Base-by-base conservation (phyloP, 2,888 invertebrate genomes). In the Melinaea menophilus region DNA sequence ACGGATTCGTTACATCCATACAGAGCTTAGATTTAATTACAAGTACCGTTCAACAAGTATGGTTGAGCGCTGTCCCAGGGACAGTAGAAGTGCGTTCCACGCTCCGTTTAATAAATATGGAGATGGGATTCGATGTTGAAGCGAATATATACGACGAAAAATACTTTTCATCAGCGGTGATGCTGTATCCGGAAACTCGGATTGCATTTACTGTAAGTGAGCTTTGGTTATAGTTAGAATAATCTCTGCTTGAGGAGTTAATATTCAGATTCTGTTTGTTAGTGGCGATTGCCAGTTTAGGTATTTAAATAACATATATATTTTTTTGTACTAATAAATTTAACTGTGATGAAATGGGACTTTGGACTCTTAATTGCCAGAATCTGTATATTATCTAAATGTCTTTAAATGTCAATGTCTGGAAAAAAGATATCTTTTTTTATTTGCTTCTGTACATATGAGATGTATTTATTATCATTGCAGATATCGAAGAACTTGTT, bases 1-100 rank as follows among this genome's bases (percentile, higher is more conserved):
- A 87, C n/a, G 86, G 86, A 0, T 88, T 88, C 58, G 71, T 85
- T 0, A 69, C 75, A 2, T 76, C 85, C 2, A 78, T 87, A 57
- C 80, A 81, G 59, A 69, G 68, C 3, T 47, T 87, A 2, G 83
- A 83, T 64, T 72, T 87, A 2, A 13, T 73, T 0, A 68, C 73
- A 4, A 2, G n/a, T 2, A 72, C 77, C 0, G 73, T 88, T 0
- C 75, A 76, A 37, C 85, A 85, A 71, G 57, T 72, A 0, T 88
- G 87, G 87, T 13, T 65, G 41, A 62, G 31, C 1, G 65, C 71
- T 0, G 64, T 69, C 2, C 68, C 70, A 0, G 79, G 81, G 0
- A 71, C 62, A 0, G 81, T 81, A 0, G 64, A 75, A 2, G 65
- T 83, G 0, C 72, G 67, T 51, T 84, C 78, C 0, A 78, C 77